phyloP scores from a whole-genome alignment of 2,113 vertebrate genomes.

The Glaucidium brasilianum region DNA sequence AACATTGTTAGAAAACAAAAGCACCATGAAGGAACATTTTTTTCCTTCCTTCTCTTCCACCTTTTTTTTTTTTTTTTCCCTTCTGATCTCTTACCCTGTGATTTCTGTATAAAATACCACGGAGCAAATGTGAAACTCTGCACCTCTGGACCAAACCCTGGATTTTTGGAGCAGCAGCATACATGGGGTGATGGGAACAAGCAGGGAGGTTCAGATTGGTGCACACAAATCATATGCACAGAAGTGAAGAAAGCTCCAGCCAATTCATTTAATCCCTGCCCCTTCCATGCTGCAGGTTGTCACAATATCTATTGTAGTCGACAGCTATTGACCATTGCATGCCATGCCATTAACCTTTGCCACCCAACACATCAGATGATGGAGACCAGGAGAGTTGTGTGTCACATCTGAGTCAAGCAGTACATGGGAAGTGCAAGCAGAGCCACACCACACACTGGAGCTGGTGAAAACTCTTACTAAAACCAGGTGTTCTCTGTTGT shows the following conservation, averaged over 20 bases:
- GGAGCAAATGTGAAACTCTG: background rate
- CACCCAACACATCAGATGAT: background rate
- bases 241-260: background rate
- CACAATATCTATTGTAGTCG: background rate
- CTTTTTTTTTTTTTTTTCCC: background rate
- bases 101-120: fast-evolving
- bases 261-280: background rate
- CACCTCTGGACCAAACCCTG: background rate
- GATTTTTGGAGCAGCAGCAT: background rate
- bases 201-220: background rate
- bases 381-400: background rate
- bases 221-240: background rate
- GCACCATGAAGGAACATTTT: conserved; percentile 27
- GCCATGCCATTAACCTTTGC: background rate
- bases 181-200: fast-evolving
- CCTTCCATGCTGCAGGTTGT: background rate
- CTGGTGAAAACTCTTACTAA: background rate
- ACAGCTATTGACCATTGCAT: background rate
- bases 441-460: background rate
- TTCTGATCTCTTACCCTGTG: background rate
- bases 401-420: background rate
- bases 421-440: background rate
- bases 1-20: conserved; percentile 64
- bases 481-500: background rate
- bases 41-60: background rate